Evolutionary conservation across 1,140 invertebrate genomes (phyloP).

Genomic region (Phenacoccus solenopsis): DNA sequence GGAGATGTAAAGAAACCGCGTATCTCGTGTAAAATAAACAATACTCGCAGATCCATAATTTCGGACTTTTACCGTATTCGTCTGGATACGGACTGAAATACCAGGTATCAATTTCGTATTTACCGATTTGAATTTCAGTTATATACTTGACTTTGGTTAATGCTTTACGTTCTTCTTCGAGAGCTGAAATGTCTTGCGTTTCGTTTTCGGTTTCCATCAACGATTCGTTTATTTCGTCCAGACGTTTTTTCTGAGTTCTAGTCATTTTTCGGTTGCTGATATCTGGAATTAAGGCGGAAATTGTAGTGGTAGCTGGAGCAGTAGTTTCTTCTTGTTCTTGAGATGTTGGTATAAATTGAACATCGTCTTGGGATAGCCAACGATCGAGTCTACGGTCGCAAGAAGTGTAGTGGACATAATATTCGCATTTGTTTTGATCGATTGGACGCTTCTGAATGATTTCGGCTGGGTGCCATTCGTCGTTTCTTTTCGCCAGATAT

Average conservation of each 20-base stretch:
- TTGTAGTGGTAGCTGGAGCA: constrained; percentile 17
- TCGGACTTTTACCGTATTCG: constrained; percentile 87
- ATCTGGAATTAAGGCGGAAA: constrained; percentile 48
- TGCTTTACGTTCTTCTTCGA: constrained; percentile 97
- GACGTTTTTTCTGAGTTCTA: constrained; percentile 91
- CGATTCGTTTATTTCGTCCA: constrained; percentile 98
- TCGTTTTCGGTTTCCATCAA: constrained; percentile 49
- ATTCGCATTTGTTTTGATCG: constrained; percentile 63
- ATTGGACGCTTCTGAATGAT: constrained; percentile 76
- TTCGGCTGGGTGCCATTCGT: constrained; percentile 55
- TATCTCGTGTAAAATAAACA: constrained; percentile 94
- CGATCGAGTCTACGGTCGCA: constrained; percentile 90
- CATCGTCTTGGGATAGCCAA: constrained; percentile 70
- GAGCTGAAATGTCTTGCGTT: constrained; percentile 61
- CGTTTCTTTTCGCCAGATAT: constrained; percentile 6
- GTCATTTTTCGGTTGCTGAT: constrained; percentile 85
- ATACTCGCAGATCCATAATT: constrained; percentile 95
- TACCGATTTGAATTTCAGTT: constrained; percentile 88
- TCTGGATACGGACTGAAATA: constrained; percentile 98
- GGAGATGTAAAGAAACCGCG: constrained; percentile 79
- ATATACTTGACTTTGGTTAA: constrained; percentile 98
- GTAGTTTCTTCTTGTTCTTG: neutral
- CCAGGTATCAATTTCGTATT: constrained; percentile 90
- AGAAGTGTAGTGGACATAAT: constrained; percentile 93
- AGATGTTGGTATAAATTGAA: constrained; percentile 7